A percentile compares a stretch with the other conserved stretches of the same genome.
Evolutionary conservation across 2,797 vertebrate species (phyloP).

Genomic region (Eutrigla gurnardus): DNA sequence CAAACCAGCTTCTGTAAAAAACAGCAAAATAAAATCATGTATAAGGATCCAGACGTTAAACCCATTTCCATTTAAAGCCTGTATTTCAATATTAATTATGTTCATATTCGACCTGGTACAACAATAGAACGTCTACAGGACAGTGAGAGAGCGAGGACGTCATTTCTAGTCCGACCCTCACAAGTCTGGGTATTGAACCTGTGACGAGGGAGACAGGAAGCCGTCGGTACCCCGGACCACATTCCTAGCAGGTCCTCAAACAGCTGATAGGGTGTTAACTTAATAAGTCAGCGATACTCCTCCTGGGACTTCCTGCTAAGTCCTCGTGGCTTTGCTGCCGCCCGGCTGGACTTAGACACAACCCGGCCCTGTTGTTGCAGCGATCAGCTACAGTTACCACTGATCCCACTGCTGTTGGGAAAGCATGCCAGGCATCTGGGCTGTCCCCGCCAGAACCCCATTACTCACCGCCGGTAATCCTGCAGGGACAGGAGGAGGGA

Average conservation of each 20-base stretch:
- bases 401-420: slow-evolving; percentile 70
- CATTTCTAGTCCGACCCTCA: too few species aligned
- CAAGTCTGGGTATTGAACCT: too few species aligned
- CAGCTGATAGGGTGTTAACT: slow-evolving; percentile 55
- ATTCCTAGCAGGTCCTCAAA: slow-evolving; percentile 28
- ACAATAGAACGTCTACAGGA: not conserved
- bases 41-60: too few species aligned
- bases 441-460: slow-evolving; percentile 54
- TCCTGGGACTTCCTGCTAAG: slow-evolving; percentile 61
- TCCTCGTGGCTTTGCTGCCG: slow-evolving; percentile 62
- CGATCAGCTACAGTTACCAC: slow-evolving; percentile 70
- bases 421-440: slow-evolving; percentile 71
- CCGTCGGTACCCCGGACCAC: not conserved
- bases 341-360: slow-evolving; percentile 68
- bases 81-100: too few species aligned
- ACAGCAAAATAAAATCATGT: too few species aligned
- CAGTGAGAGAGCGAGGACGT: too few species aligned
- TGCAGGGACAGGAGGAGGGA: slow-evolving; percentile 25
- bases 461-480: slow-evolving; percentile 71
- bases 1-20: too few species aligned
- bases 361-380: slow-evolving; percentile 70
- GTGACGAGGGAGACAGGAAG: not conserved
- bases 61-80: too few species aligned
- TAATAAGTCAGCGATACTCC: slow-evolving; percentile 67
- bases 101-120: not conserved